Evolutionary conservation across 37 sponge, comb jelly and placozoan genomes (phyloP), one percentile per base, ranked within the genome.

Genomic region (Haliclona indistincta): DNA sequence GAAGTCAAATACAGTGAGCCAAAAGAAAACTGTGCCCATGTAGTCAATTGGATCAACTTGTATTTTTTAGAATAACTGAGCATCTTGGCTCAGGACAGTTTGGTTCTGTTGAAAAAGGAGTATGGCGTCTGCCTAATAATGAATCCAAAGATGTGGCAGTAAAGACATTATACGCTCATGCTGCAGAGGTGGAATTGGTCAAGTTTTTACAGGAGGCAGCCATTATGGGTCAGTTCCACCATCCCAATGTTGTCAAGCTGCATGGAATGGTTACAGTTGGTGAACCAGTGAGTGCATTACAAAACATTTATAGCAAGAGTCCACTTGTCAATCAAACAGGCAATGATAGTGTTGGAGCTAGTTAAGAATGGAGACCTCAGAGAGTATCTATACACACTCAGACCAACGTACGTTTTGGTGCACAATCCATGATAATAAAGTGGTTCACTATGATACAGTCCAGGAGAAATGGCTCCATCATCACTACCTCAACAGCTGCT

Each of bases 181-280:
- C 63, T 2, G 41, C 32, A 22, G 72, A 77, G 36, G 44, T 17
- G 5, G 78, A 77, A 41, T 81, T 42, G 36, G 58, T 88, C 55
- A 70, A 69, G 67, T 88, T 88, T 73, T 78, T 88, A 22, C 82
- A 82, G 56, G 88, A 88, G 60, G 88, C 74, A 66, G 88, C 83
- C 71, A 88, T 88, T 62, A 88, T 88, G 88, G 82, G 88, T 35
- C 88, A 88, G 78, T 88, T 88, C 43, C 33, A 40, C 22, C 82
- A 88, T 44, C 82, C 77, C 37, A 88, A 88, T 65, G 81, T 88
- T 44, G 77, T 88, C 60, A 81, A 63, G 19, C 66, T 88, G 32
- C 47, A 88, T 72, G 88, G 88, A 54, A 37, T 87, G 37, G 78
- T 77, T 40, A 82, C 88, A 4, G 58, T 25, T 34, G 75, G 49